These are phyloP conservation scores for Malaclemys terrapin DNA, from an alignment of 2,113 vertebrate genomes.

Conservation along the genomic window DNA sequence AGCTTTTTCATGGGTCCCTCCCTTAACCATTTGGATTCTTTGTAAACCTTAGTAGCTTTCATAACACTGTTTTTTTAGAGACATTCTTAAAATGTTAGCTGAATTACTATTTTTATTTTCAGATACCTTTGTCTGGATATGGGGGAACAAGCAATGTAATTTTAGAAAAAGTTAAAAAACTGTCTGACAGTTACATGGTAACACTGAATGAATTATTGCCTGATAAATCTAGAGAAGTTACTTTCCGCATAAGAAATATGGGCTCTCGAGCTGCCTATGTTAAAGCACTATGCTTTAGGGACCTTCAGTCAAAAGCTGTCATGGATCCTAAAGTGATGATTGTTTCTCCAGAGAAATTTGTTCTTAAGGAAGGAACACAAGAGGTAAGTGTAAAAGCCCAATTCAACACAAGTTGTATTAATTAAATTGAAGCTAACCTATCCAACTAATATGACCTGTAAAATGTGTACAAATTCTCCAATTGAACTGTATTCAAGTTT, in stretches of 20 bases:
- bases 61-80: not conserved
- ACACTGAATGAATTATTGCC: constrained; percentile 77
- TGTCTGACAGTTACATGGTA: constrained; percentile 87
- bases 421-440: not conserved
- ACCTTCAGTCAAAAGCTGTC: constrained; percentile 76
- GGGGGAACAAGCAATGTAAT: constrained; percentile 94
- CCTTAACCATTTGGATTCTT: not conserved
- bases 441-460: not conserved
- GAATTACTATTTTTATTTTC: not conserved
- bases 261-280: constrained; percentile 94
- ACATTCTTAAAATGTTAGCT: not conserved
- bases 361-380: constrained; percentile 89
- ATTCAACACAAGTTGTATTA: not conserved
- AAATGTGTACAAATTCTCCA: not conserved
- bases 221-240: constrained; percentile 80
- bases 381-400: constrained; percentile 82
- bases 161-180: constrained; percentile 91
- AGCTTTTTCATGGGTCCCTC: not conserved
- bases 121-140: constrained; percentile 97
- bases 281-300: constrained; percentile 88
- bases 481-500: not conserved
- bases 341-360: constrained; percentile 93
- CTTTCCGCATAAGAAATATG: constrained; percentile 88
- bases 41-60: not conserved
- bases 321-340: constrained; percentile 84